phyloP scores from a whole-genome alignment of 2,888 invertebrate species.

The Fragum fragum region DNA sequence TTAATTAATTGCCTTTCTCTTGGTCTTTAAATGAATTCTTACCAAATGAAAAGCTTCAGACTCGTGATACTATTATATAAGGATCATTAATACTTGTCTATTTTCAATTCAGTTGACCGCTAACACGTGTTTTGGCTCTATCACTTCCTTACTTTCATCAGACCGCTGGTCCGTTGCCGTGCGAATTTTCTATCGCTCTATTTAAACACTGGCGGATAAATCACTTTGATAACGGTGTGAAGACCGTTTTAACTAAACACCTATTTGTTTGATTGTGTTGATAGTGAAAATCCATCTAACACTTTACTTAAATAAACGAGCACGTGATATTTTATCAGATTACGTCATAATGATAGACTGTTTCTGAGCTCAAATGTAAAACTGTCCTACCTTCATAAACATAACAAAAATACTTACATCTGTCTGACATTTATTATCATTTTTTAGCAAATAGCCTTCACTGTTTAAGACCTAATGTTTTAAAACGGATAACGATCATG shows the following conservation, averaged over 20 bases:
- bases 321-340: background rate
- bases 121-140: constrained; percentile 22
- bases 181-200: constrained; percentile 20
- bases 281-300: constrained; percentile 27
- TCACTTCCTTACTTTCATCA: background rate
- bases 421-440: too few species aligned
- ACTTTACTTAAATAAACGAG: constrained; percentile 23
- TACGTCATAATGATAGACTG: constrained; percentile 5
- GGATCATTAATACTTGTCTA: constrained; percentile 7
- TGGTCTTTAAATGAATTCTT: too few species aligned
- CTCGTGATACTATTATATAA: background rate
- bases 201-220: constrained; percentile 15
- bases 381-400: too few species aligned
- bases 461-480: too few species aligned
- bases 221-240: constrained; percentile 33
- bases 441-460: too few species aligned
- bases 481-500: too few species aligned
- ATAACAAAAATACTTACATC: too few species aligned
- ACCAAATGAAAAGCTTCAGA: background rate
- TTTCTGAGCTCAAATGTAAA: too few species aligned
- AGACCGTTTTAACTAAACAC: constrained; percentile 43
- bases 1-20: too few species aligned
- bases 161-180: background rate
- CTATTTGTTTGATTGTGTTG: constrained; percentile 33
- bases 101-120: background rate